phyloP scores from a whole-genome alignment of 2,888 invertebrate species.

The Lampropteryx suffumata region DNA sequence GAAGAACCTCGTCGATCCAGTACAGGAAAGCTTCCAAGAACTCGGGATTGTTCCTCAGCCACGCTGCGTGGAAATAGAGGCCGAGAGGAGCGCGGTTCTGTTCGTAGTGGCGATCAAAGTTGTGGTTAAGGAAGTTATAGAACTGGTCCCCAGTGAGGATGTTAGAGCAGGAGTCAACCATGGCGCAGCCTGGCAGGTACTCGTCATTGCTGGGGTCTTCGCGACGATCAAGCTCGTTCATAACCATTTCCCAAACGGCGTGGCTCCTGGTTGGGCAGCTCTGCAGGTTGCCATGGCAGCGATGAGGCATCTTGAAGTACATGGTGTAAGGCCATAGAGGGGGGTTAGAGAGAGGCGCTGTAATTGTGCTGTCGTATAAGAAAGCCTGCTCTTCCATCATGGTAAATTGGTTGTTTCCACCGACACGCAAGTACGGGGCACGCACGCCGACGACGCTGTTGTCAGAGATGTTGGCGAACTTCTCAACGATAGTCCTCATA shows the following conservation, averaged over 20 bases:
- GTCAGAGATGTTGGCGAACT: constrained; percentile 94
- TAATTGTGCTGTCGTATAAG: constrained; percentile 97
- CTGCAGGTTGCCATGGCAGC: constrained; percentile 95
- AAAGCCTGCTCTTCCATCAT: constrained; percentile 99
- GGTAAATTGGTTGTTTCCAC: constrained; percentile 97
- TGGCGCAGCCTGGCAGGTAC: constrained; percentile 94
- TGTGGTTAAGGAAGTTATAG: constrained; percentile 96
- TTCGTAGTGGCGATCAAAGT: constrained; percentile 95
- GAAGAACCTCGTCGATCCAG: constrained; percentile 95
- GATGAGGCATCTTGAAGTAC: constrained; percentile 98
- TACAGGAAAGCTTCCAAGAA: constrained; percentile 95
- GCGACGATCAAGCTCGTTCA: constrained; percentile 95
- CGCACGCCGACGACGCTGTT: constrained; percentile 96
- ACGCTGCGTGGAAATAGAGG: constrained; percentile 96
- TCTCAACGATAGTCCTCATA: constrained; percentile 94
- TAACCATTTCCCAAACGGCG: constrained; percentile 98
- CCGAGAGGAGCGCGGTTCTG: constrained; percentile 95
- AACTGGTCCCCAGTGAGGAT: constrained; percentile 96
- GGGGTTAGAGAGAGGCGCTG: constrained; percentile 94
- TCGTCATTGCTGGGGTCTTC: constrained; percentile 96
- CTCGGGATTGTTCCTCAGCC: constrained; percentile 96
- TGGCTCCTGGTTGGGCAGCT: constrained; percentile 95
- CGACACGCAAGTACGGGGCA: constrained; percentile 94
- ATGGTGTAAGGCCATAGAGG: constrained; percentile 99
- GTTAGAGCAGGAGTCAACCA: constrained; percentile 97